Evolutionary conservation across 2,888 invertebrate species (phyloP).

Genomic region (Stictocephala bisonia): DNA sequence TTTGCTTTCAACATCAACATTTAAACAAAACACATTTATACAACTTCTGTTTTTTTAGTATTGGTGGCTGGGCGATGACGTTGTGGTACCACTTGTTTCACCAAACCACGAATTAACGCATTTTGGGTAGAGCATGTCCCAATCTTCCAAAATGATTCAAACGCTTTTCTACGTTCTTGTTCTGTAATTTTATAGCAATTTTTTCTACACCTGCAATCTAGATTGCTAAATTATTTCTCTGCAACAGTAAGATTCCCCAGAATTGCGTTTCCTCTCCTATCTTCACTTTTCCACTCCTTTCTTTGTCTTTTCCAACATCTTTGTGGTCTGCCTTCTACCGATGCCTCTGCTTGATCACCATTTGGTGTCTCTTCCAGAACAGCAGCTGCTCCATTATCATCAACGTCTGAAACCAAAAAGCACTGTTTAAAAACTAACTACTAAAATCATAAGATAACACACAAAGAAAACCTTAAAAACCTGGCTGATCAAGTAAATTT

Average conservation of each 20-base stretch:
- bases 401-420: too few relatives aligned
- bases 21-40: conserved; percentile 35
- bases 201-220: neutral
- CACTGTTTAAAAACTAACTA: too few relatives aligned
- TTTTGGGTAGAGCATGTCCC: conserved; percentile 37
- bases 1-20: conserved; percentile 26
- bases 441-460: too few relatives aligned
- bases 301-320: conserved; percentile 20
- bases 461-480: too few relatives aligned
- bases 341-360: neutral
- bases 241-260: too few relatives aligned
- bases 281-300: too few relatives aligned
- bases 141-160: conserved; percentile 45
- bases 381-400: too few relatives aligned
- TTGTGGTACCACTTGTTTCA: conserved; percentile 26
- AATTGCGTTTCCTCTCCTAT: too few relatives aligned
- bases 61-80: conserved; percentile 3
- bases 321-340: conserved; percentile 1
- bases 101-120: conserved; percentile 32
- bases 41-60: conserved; percentile 12
- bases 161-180: conserved; percentile 6
- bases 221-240: conserved; percentile 10
- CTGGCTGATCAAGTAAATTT: too few relatives aligned
- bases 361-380: too few relatives aligned
- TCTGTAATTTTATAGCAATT: conserved; percentile 27